phyloP scores from a whole-genome alignment of 2,113 vertebrate species.

The Pseudolaguvia tuberculata region DNA sequence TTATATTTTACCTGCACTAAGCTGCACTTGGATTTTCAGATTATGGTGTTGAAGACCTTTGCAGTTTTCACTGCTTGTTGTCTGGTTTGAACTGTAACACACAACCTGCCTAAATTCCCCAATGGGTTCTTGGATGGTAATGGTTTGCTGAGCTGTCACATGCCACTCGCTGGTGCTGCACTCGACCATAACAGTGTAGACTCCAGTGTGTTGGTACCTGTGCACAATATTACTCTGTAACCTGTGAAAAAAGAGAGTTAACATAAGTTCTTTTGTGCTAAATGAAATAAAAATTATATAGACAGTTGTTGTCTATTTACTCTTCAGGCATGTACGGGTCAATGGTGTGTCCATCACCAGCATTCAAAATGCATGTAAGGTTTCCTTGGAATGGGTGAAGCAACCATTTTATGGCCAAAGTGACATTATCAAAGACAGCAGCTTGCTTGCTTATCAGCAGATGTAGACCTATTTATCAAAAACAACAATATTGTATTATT shows the following conservation, averaged over 20 bases:
- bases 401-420: slow-evolving; percentile 80
- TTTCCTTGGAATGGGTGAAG: slow-evolving; percentile 85
- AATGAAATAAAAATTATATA: background rate
- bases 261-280: background rate
- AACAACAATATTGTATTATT: background rate
- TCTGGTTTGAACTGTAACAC: slow-evolving; percentile 68
- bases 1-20: slow-evolving; percentile 69
- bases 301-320: slow-evolving; percentile 59
- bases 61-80: slow-evolving; percentile 69
- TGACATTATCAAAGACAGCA: slow-evolving; percentile 77
- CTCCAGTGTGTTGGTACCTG: slow-evolving; percentile 72
- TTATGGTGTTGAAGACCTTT: slow-evolving; percentile 56
- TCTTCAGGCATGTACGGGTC: slow-evolving; percentile 79
- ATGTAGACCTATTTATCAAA: slow-evolving; percentile 70
- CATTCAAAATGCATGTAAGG: slow-evolving; percentile 80
- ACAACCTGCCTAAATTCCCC: slow-evolving; percentile 65
- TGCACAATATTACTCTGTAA: slow-evolving; percentile 74
- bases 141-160: slow-evolving; percentile 73
- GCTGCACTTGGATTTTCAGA: slow-evolving; percentile 74
- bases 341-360: slow-evolving; percentile 80
- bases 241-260: slow-evolving; percentile 50
- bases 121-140: slow-evolving; percentile 71
- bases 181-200: slow-evolving; percentile 77
- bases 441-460: slow-evolving; percentile 67
- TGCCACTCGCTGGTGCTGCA: slow-evolving; percentile 88